Evolutionary conservation across 2,888 invertebrate species (phyloP).

Genomic region (Lottia scabra): DNA sequence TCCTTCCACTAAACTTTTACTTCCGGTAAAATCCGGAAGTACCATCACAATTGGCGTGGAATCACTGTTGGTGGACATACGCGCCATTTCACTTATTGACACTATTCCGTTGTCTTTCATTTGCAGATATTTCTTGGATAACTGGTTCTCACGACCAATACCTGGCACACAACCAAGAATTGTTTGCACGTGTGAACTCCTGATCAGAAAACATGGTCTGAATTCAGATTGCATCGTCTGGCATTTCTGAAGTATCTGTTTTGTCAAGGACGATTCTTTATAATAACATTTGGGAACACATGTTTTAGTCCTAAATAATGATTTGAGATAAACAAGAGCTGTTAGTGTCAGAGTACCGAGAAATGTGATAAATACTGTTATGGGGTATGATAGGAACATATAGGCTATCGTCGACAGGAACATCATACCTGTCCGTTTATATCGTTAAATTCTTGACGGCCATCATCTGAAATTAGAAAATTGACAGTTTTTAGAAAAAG

Average conservation of each 20-base stretch:
- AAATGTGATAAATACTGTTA: slow-evolving; percentile 23
- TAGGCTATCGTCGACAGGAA: slow-evolving; percentile 16
- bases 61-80: slow-evolving; percentile 13
- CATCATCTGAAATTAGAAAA: no score
- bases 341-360: slow-evolving; percentile 41
- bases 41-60: slow-evolving; percentile 44
- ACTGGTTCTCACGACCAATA: slow-evolving; percentile 25
- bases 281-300: slow-evolving; percentile 50
- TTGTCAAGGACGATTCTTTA: slow-evolving; percentile 55
- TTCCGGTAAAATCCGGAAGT: slow-evolving; percentile 53
- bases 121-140: slow-evolving; percentile 55
- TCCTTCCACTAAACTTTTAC: slow-evolving; percentile 40
- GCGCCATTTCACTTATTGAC: slow-evolving; percentile 58
- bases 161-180: slow-evolving; percentile 40
- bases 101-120: slow-evolving; percentile 60
- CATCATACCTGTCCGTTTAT: slow-evolving; percentile 10
- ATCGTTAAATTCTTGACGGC: no score
- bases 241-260: slow-evolving; percentile 52
- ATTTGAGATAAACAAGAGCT: slow-evolving; percentile 40
- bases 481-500: no score
- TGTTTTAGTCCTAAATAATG: slow-evolving; percentile 38
- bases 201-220: slow-evolving; percentile 49
- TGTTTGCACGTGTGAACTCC: slow-evolving; percentile 57
- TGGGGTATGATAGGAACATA: slow-evolving; percentile 17
- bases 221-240: slow-evolving; percentile 48